Conservation (phyloP, 1,140 invertebrate genomes). For the Drosophila kikkawai region DNA sequence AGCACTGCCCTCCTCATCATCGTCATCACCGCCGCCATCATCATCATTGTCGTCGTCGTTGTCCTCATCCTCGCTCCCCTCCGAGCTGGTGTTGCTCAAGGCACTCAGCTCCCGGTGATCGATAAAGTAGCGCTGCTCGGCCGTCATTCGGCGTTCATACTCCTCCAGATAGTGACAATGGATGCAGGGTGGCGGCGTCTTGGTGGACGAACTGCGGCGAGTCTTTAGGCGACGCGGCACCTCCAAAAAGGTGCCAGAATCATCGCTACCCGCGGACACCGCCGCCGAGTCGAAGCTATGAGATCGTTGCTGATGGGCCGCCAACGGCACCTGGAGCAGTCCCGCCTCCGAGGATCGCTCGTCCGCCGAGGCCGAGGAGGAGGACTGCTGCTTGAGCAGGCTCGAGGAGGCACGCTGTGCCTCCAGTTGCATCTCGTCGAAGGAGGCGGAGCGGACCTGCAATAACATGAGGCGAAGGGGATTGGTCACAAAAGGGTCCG, state of each 20-base stretch:
- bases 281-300: constrained; percentile 90
- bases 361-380: constrained; percentile 74
- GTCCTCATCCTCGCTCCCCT: constrained; percentile 84
- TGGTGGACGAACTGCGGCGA: constrained; percentile 87
- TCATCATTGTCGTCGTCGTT: constrained; percentile 86
- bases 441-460: constrained; percentile 91
- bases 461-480: not conserved
- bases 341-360: constrained; percentile 84
- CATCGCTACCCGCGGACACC: constrained; percentile 87
- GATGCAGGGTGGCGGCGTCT: constrained; percentile 88
- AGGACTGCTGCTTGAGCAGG: constrained; percentile 85
- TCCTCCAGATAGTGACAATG: constrained; percentile 89
- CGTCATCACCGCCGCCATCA: constrained; percentile 84
- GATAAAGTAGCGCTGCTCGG: constrained; percentile 77
- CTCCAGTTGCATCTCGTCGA: constrained; percentile 94
- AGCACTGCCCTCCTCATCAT: constrained; percentile 26
- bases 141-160: constrained; percentile 87
- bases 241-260: constrained; percentile 88
- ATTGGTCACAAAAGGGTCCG: constrained; percentile 2
- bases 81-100: constrained; percentile 85
- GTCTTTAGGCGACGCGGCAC: constrained; percentile 88
- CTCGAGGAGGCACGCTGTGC: constrained; percentile 87
- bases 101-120: constrained; percentile 85
- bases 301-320: constrained; percentile 87
- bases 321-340: constrained; percentile 88